Conservation (phyloP, 2,113 vertebrate species). For the Grus americana region DNA sequence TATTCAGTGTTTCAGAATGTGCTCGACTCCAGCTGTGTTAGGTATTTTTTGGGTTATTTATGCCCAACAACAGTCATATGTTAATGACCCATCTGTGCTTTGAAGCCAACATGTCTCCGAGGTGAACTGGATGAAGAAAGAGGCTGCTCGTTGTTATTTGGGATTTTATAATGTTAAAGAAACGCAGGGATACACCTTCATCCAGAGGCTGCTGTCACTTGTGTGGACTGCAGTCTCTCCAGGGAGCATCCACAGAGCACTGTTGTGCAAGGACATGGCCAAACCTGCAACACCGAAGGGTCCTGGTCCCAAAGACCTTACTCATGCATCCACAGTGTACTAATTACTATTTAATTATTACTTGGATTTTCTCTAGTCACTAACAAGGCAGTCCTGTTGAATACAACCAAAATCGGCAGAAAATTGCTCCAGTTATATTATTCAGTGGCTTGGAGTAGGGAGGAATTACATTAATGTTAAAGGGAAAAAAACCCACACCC, state of each 20-base stretch:
- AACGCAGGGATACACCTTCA: neutral
- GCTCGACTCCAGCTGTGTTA: conserved; percentile 59
- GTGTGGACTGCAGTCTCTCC: accelerated
- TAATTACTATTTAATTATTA: neutral
- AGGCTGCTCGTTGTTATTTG: neutral
- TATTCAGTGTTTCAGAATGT: conserved; percentile 59
- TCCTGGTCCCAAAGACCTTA: neutral
- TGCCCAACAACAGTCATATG: conserved; percentile 64
- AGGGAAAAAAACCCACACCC: neutral
- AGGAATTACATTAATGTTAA: neutral
- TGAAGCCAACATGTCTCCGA: conserved; percentile 24
- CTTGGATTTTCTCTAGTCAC: neutral
- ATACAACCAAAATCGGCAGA: neutral
- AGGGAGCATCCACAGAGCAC: accelerated
- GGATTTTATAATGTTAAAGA: neutral
- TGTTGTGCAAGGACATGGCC: neutral
- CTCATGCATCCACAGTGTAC: neutral
- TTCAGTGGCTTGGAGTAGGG: neutral
- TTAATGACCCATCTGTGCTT: conserved; percentile 68
- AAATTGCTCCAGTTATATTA: neutral
- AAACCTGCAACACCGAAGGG: neutral
- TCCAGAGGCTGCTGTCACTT: neutral
- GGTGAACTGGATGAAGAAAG: conserved; percentile 14
- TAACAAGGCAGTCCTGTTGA: neutral
- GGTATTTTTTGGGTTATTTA: conserved; percentile 67